Base-by-base conservation (phyloP, 2,797 vertebrate species). In the Spinus pinus region DNA sequence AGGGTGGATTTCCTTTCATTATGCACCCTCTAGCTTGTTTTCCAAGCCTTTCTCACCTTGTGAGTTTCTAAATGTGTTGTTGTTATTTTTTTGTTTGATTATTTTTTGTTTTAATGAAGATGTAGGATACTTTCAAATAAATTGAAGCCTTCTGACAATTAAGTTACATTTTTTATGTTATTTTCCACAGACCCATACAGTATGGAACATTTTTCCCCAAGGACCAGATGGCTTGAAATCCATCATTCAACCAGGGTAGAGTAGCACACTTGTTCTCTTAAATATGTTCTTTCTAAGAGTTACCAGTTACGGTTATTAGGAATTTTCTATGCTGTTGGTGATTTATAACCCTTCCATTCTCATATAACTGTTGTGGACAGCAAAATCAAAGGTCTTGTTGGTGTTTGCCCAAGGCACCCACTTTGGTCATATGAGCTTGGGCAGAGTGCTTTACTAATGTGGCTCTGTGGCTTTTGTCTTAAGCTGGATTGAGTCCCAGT, bases 401-500 rank as follows among this genome's bases (percentile, higher is more conserved):
- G 30, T 16, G 10, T 82, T 95, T 93, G 91, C 73, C 44, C 70
- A 37, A 54, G 60, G 90, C 81, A 79, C 6, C 8, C 31, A 47
- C 57, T 84, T 87, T 9, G 21, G 66, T 56, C 74, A 46, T 58
- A 80, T 33, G 67, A 66, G 31, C 64, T 85, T 89, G 44, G 79
- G 24, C 84, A 96, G 71, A 92, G 14, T 21, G 47, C 56, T 81
- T 19, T 56, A 67, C 53, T 95, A 46, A 83, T 72, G 81, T 92
- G 81, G 25, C 74, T 94, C 74, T 7, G 7, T 89, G 92, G 84
- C 78, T 96, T 95, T 92, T 95, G 81, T 93, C 71, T 92, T 66
- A n/a, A 72, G 10, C 33, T 92, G 89, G 65, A 46, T 35, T 60
- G 79, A 57, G 42, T 94, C 49, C 81, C 33, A 60, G 8, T 74